Evolutionary conservation across 2,888 invertebrate species (phyloP), one percentile per base, ranked within the genome.

Genomic region (Zaprionus lineosus): DNA sequence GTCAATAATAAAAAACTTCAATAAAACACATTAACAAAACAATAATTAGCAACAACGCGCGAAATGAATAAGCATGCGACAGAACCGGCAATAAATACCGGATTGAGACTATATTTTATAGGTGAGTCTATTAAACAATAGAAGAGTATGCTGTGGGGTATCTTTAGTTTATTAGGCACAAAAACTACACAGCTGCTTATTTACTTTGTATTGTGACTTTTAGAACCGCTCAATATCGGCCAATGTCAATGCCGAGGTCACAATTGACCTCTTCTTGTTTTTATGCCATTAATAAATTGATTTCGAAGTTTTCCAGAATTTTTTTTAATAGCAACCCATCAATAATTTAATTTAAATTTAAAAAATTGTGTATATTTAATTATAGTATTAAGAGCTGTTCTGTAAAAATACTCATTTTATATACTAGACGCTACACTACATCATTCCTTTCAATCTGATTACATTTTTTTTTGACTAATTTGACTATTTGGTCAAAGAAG

Each of bases 11-110:
- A 65, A 63, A 62, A 78, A 56, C 56, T 65, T 65, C 62, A 77
- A 82, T 74, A 60, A 77, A 71, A 56, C 46, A 47, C 56, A 77
- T 51, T 50, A 68, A 52, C 47, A 62, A 69, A 61, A 69, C 61
- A 55, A 62, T 71, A 78, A 77, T 77, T 82, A 82, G 75, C 79
- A 78, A 72, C 55, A 78, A 61, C 37, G 44, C 52, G 74, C 48
- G 52, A 82, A 78, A 77, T 57, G 39, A 36, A 44, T 53, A 53
- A 48, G 43, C 50, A 61, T 56, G 57, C 67, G 12, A 18, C 40
- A 15, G 8, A 26, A n/a, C n/a, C n/a, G n/a, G n/a, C n/a, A 41
- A 9, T 19, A 7, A 12, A 16, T 14, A 34, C 31, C 24, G 24
- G 24, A 24, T 24, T 24, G 24, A 24, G 24, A n/a, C n/a, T 24